These are phyloP conservation scores for Glossophaga mutica DNA, from an alignment of 2,797 vertebrate genomes.

Conservation along the genomic window DNA sequence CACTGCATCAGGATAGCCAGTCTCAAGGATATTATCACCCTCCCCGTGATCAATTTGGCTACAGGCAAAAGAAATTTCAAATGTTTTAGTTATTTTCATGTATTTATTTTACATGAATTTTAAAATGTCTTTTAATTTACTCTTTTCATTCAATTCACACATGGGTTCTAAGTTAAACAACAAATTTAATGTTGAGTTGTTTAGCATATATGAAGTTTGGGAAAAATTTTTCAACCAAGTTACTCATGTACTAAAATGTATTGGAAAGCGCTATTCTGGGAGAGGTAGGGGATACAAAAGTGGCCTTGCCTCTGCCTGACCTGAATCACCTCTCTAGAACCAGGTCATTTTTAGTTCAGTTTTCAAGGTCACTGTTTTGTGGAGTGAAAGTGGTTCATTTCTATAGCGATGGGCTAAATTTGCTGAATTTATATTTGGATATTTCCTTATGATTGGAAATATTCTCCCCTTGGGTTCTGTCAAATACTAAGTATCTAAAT, in stretches of 20 bases:
- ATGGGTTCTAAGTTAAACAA: conserved; percentile 4
- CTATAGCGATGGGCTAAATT: not conserved
- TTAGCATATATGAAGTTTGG: not conserved
- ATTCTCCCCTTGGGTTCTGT: not conserved
- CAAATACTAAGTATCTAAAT: not conserved
- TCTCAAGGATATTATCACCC: not conserved
- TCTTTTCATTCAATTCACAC: not conserved
- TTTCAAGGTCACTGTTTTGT: not conserved
- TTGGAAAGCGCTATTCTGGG: not conserved
- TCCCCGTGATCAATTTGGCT: not conserved
- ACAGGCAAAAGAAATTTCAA: not conserved
- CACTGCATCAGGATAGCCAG: not conserved
- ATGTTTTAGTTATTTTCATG: not conserved
- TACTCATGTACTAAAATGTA: not conserved
- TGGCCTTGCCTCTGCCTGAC: not conserved
- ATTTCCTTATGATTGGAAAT: conserved; percentile 12
- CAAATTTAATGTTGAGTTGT: conserved; percentile 4
- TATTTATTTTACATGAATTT: conserved; percentile 8
- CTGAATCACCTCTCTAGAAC: not conserved
- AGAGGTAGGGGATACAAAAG: accelerated
- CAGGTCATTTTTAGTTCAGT: not conserved
- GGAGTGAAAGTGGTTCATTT: not conserved
- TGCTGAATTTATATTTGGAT: not conserved
- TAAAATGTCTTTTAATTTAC: not conserved
- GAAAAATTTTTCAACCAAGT: not conserved